phyloP scores from a whole-genome alignment of 1,140 invertebrate species.

The Helicoverpa zea region DNA sequence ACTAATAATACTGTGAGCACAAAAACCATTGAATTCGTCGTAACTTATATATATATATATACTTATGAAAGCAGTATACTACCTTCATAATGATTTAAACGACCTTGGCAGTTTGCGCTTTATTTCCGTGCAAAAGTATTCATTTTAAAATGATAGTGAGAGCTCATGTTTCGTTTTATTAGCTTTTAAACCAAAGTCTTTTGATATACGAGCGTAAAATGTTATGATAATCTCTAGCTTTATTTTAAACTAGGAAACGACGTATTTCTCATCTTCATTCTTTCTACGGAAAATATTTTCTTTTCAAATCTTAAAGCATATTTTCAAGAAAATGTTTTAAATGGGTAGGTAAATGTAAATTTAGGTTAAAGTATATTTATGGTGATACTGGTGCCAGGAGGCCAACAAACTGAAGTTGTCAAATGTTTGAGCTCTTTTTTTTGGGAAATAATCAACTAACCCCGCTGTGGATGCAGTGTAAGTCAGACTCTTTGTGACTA shows the following conservation, averaged over 20 bases:
- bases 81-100: neutral
- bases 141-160: conserved; percentile 33
- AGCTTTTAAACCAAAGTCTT: neutral
- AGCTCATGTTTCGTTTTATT: conserved; percentile 25
- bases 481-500: too few relatives aligned
- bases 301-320: neutral
- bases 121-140: conserved; percentile 4
- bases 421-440: too few relatives aligned
- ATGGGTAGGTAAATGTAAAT: too few relatives aligned
- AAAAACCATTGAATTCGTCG: conserved; percentile 6
- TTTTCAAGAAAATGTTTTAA: too few relatives aligned
- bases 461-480: too few relatives aligned
- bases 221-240: neutral
- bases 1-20: neutral
- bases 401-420: too few relatives aligned
- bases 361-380: too few relatives aligned
- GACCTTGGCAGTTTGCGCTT: conserved; percentile 12
- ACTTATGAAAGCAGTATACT: neutral
- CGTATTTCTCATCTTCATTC: neutral
- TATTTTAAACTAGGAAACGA: conserved; percentile 2
- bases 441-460: too few relatives aligned
- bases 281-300: neutral
- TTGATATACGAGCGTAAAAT: conserved; percentile 6
- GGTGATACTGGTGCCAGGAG: too few relatives aligned
- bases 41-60: too few relatives aligned